phyloP scores from a whole-genome alignment of 2,113 vertebrate species.

The Sterrhoptilus dennistouni region DNA sequence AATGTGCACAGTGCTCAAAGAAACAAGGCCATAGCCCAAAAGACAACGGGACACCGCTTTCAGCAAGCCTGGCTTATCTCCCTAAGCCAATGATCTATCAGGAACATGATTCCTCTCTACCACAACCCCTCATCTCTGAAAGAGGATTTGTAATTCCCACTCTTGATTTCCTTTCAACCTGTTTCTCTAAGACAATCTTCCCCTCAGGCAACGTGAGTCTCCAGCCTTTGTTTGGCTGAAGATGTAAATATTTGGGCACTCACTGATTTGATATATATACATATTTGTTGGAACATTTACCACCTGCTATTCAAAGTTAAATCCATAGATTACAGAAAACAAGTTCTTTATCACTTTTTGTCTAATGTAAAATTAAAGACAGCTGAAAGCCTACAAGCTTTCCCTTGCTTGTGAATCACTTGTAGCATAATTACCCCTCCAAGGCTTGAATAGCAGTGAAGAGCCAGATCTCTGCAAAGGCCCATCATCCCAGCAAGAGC shows the following conservation, averaged over 20 bases:
- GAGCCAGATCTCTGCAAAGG: not conserved
- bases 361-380: conserved; percentile 69
- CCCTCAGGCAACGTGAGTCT: conserved; percentile 66
- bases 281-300: conserved; percentile 73
- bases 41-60: not conserved
- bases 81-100: conserved; percentile 19
- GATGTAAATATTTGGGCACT: conserved; percentile 73
- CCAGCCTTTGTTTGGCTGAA: conserved; percentile 72
- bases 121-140: not conserved
- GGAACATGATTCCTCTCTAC: not conserved
- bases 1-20: not conserved
- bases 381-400: conserved; percentile 54
- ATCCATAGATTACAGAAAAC: conserved; percentile 70
- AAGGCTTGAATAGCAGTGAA: not conserved
- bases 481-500: not conserved
- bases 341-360: conserved; percentile 69
- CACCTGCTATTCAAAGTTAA: conserved; percentile 73
- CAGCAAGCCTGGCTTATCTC: not conserved
- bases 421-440: conserved; percentile 49
- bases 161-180: conserved; percentile 65
- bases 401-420: conserved; percentile 26
- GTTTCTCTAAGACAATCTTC: conserved; percentile 64
- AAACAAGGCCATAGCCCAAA: not conserved
- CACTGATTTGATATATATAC: conserved; percentile 70
- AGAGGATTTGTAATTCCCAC: conserved; percentile 30